These are phyloP conservation scores for Prosapia bicincta DNA, from an alignment of 2,888 invertebrate species.

Conservation along the genomic window DNA sequence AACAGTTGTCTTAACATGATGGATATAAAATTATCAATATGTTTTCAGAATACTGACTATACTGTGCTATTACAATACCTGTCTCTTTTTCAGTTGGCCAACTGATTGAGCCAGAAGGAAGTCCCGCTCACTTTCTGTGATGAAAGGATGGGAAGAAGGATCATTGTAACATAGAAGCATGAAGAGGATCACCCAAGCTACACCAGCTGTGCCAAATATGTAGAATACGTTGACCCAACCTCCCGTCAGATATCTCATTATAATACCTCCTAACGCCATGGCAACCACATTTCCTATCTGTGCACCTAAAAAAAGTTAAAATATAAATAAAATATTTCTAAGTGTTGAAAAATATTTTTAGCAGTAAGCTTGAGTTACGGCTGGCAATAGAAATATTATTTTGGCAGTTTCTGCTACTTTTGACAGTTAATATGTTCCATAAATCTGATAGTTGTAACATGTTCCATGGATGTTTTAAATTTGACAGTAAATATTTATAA, in stretches of 20 bases:
- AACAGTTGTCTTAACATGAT: too few species aligned
- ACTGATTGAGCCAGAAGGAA: constrained; percentile 35
- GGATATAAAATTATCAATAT: too few species aligned
- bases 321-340: too few species aligned
- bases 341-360: too few species aligned
- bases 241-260: constrained; percentile 44
- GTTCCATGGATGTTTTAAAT: too few species aligned
- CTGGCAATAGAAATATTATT: too few species aligned
- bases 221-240: constrained; percentile 59
- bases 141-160: constrained; percentile 69
- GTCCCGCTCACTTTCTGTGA: constrained; percentile 63
- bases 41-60: too few species aligned
- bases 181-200: constrained; percentile 55
- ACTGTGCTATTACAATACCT: constrained; percentile 12
- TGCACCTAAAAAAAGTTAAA: constrained; percentile 39
- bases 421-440: too few species aligned
- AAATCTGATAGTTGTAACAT: too few species aligned
- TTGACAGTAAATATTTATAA: too few species aligned
- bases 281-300: constrained; percentile 41
- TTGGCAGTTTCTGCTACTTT: too few species aligned
- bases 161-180: constrained; percentile 46
- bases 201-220: constrained; percentile 53
- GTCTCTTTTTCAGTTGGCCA: constrained; percentile 27
- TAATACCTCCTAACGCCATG: constrained; percentile 39
- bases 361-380: too few species aligned